Evolutionary conservation across 2,888 invertebrate species (phyloP).

Genomic region (Alloplasta piceator): DNA sequence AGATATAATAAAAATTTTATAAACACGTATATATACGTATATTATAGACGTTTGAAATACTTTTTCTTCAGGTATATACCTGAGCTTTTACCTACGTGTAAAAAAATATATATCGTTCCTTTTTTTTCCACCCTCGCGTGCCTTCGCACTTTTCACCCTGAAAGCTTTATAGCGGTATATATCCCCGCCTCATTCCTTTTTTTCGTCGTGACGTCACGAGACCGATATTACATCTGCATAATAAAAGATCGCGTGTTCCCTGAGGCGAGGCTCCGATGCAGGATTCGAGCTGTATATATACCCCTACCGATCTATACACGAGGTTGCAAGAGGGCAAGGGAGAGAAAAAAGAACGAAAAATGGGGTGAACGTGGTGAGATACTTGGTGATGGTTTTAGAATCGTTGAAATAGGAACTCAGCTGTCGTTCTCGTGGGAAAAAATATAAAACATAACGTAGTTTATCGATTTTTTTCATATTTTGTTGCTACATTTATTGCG

Average conservation of each 20-base stretch:
- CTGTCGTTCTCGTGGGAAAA: constrained; percentile 33
- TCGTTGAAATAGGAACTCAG: constrained; percentile 46
- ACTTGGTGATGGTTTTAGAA: constrained; percentile 48
- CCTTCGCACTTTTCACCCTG: constrained; percentile 46
- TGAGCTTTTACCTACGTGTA: constrained; percentile 30
- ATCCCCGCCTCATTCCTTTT: constrained; percentile 26
- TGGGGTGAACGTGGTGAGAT: constrained; percentile 30
- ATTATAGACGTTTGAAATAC: background rate
- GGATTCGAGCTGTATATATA: constrained; percentile 33
- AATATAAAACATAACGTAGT: background rate
- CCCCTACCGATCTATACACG: constrained; percentile 36
- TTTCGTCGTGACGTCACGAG: constrained; percentile 70
- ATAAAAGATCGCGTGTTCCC: constrained; percentile 77
- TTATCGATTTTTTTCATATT: background rate
- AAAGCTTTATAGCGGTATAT: constrained; percentile 43
- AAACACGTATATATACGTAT: background rate
- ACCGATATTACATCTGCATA: constrained; percentile 80
- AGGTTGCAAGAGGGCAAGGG: constrained; percentile 4
- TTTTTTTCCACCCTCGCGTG: constrained; percentile 45
- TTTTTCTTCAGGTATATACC: constrained; percentile 15
- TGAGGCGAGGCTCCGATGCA: constrained; percentile 54
- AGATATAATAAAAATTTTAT: constrained; percentile 29
- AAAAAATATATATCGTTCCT: constrained; percentile 10
- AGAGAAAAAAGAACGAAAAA: constrained; percentile 21
- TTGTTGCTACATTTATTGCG: no score